These are phyloP conservation scores for Hippocampus guttulatus DNA, from an alignment of 2,113 vertebrate genomes.

Conservation along the genomic window DNA sequence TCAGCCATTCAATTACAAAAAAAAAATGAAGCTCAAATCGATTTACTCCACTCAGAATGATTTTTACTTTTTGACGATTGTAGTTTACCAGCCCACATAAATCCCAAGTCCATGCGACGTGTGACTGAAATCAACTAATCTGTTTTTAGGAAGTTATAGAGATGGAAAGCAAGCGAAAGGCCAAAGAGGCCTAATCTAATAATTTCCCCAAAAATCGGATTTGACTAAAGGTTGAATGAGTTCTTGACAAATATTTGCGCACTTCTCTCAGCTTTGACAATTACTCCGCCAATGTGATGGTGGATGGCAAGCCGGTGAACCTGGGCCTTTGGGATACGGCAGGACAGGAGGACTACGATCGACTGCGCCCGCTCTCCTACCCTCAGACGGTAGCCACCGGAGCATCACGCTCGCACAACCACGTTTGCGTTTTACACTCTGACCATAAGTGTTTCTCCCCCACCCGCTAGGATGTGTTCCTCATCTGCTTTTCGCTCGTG, in stretches of 20 bases:
- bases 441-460: conserved; percentile 37
- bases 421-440: neutral
- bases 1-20: too few species aligned
- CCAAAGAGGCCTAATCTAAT: too few species aligned
- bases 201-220: too few species aligned
- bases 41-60: too few species aligned
- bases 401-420: neutral
- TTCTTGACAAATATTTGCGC: neutral
- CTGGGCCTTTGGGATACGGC: conserved; percentile 51
- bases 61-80: too few species aligned
- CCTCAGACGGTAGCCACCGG: neutral
- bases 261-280: conserved; percentile 83
- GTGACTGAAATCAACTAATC: too few species aligned
- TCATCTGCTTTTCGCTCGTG: conserved; percentile 98
- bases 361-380: conserved; percentile 10
- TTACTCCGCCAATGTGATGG: conserved; percentile 99
- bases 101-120: too few species aligned
- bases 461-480: conserved; percentile 85
- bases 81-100: too few species aligned
- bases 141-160: too few species aligned
- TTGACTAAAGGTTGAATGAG: neutral
- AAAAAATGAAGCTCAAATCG: too few species aligned
- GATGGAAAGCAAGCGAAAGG: too few species aligned
- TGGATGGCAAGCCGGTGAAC: conserved; percentile 95
- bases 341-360: conserved; percentile 8